Percentiles rank a stretch among this genome's conserved stretches.
Conservation (phyloP, 2,888 invertebrate genomes). For the Ormyrus labotus region DNA sequence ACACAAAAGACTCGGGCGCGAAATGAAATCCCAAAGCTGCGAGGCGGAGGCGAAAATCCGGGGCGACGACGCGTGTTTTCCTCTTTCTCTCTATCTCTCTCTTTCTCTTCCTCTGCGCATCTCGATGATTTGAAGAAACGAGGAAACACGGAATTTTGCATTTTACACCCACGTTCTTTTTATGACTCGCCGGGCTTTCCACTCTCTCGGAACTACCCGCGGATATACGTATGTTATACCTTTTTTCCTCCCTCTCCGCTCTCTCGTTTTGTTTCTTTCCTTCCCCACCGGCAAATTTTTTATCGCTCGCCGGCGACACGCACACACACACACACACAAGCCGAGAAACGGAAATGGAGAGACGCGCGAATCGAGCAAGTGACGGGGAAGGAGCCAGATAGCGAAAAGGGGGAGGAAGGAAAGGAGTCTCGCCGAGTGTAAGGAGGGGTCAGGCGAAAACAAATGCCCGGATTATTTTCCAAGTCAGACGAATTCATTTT, state of each 20-base stretch:
- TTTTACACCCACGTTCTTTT: conserved; percentile 18
- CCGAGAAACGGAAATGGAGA: no score
- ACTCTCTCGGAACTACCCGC: background rate
- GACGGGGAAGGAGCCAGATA: background rate
- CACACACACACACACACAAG: no score
- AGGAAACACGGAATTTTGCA: conserved; percentile 20
- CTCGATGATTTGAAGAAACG: background rate
- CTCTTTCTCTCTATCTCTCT: background rate
- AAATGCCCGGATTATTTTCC: no score
- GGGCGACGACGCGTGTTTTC: background rate
- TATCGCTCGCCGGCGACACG: background rate
- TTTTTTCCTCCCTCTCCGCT: background rate
- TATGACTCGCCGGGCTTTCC: conserved; percentile 15
- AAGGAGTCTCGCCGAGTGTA: background rate
- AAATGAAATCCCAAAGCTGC: conserved; percentile 6
- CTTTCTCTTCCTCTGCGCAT: background rate
- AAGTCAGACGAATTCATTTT: no score
- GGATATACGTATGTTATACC: no score
- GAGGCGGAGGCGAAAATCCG: conserved; percentile 15
- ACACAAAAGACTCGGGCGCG: background rate
- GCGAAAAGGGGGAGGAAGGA: background rate
- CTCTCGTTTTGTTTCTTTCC: background rate
- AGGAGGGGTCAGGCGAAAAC: no score
- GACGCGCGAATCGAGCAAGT: background rate
- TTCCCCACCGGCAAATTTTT: background rate